These are phyloP conservation scores for rat (Rattus norvegicus) DNA, from an alignment of 2,113 vertebrate species.

Conservation along the genomic window DNA sequence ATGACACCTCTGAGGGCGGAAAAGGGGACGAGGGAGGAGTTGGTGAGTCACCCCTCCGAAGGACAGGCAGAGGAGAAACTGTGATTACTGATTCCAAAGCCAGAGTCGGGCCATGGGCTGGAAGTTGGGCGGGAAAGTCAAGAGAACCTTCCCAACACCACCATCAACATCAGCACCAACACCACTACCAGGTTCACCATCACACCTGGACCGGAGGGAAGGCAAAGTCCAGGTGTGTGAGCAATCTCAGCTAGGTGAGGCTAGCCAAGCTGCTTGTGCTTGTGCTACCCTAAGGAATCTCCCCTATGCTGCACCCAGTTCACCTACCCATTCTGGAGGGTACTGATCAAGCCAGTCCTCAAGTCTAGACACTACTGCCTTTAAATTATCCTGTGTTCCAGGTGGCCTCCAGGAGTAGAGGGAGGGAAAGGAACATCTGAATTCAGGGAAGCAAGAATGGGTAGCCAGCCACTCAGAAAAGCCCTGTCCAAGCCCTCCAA, in stretches of 20 bases:
- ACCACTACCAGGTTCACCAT: neutral
- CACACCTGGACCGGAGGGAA: neutral
- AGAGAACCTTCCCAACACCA: neutral
- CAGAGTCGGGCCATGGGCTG: slow-evolving; percentile 28
- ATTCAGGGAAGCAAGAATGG: neutral
- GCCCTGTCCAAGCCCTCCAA: neutral
- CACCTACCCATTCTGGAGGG: neutral
- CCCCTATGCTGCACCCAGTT: neutral
- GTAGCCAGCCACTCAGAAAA: neutral
- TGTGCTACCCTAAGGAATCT: neutral
- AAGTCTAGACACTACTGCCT: neutral
- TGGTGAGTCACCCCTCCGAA: slow-evolving; percentile 77
- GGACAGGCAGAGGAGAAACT: slow-evolving; percentile 72
- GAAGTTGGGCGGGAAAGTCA: neutral
- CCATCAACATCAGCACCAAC: neutral
- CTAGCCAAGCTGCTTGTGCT: neutral
- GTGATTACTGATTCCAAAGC: slow-evolving; percentile 57
- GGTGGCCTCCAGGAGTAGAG: neutral
- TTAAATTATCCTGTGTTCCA: neutral
- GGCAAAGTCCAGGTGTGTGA: neutral
- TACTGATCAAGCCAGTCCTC: neutral
- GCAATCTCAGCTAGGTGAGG: neutral
- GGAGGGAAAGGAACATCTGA: neutral
- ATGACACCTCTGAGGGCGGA: slow-evolving; percentile 73
- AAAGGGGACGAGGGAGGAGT: slow-evolving; percentile 65